Percentiles rank a stretch among this genome's conserved stretches.
Evolutionary conservation across 2,888 invertebrate genomes (phyloP).

Genomic region (Melanostoma scalare): DNA sequence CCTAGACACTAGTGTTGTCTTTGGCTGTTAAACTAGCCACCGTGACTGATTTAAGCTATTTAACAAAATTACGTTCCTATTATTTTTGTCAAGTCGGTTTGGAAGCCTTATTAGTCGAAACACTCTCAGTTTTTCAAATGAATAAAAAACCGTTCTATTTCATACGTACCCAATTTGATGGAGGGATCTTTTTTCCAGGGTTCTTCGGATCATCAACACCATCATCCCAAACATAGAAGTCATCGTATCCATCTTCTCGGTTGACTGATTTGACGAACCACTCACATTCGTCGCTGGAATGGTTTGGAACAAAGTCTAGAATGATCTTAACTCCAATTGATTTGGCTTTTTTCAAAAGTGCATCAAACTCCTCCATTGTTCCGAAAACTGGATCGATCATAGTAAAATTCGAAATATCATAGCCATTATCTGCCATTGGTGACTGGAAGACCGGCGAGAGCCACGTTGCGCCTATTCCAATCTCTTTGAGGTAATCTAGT

Average conservation of each 20-base stretch:
- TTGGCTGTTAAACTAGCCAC: too few relatives aligned
- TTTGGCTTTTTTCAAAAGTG: conserved; percentile 83
- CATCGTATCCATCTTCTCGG: conserved; percentile 85
- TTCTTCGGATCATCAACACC: conserved; percentile 80
- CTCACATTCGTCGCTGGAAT: conserved; percentile 89
- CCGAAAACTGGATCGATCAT: conserved; percentile 86
- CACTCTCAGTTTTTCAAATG: too few relatives aligned
- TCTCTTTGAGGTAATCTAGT: conserved; percentile 85
- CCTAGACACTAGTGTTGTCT: too few relatives aligned
- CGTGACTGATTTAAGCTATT: too few relatives aligned
- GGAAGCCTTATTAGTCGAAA: too few relatives aligned
- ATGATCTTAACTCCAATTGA: conserved; percentile 83
- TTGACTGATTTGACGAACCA: conserved; percentile 92
- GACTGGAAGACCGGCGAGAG: conserved; percentile 89
- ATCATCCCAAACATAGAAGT: conserved; percentile 90
- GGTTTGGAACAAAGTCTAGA: conserved; percentile 88
- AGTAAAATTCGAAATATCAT: conserved; percentile 88
- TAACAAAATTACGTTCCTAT: too few relatives aligned
- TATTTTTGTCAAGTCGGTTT: too few relatives aligned
- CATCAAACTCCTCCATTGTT: conserved; percentile 87
- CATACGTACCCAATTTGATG: conserved; percentile 77
- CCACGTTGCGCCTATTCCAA: conserved; percentile 87
- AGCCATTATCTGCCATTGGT: conserved; percentile 90
- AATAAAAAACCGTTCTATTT: too few relatives aligned
- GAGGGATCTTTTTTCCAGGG: conserved; percentile 73